phyloP scores from a whole-genome alignment of 1,140 invertebrate species.

The Cydia fagiglandana region DNA sequence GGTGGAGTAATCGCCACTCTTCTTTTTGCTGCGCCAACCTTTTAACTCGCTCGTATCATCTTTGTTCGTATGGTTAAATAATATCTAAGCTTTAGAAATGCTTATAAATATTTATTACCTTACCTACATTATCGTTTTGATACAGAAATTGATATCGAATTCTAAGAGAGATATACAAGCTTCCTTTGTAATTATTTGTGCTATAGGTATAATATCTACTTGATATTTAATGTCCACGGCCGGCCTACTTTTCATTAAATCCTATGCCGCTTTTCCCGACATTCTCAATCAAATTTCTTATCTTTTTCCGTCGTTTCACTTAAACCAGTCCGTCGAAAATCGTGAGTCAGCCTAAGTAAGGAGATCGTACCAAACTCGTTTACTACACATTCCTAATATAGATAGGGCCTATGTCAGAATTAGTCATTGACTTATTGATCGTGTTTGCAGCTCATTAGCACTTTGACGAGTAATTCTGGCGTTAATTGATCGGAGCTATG shows the following conservation, averaged over 20 bases:
- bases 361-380: slow-evolving; percentile 62
- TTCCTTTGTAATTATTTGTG: no score
- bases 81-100: no score
- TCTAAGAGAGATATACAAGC: no score
- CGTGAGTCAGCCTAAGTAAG: slow-evolving; percentile 61
- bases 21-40: no score
- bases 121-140: no score
- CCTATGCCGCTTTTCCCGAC: not conserved
- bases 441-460: slow-evolving; percentile 46
- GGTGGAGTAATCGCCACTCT: no score
- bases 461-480: not conserved
- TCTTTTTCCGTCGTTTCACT: slow-evolving; percentile 31
- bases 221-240: not conserved
- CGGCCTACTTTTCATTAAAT: not conserved
- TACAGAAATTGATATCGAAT: no score
- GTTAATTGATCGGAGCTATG: not conserved
- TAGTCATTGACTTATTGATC: slow-evolving; percentile 50
- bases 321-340: slow-evolving; percentile 56
- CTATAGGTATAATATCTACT: no score
- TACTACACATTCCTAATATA: slow-evolving; percentile 19
- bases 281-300: not conserved
- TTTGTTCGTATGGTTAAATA: no score
- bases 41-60: no score
- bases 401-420: slow-evolving; percentile 25
- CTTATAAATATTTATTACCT: no score